Evolutionary conservation across 2,888 invertebrate species (phyloP), one percentile per base, ranked within the genome.

Genomic region (Papilio elwesi): DNA sequence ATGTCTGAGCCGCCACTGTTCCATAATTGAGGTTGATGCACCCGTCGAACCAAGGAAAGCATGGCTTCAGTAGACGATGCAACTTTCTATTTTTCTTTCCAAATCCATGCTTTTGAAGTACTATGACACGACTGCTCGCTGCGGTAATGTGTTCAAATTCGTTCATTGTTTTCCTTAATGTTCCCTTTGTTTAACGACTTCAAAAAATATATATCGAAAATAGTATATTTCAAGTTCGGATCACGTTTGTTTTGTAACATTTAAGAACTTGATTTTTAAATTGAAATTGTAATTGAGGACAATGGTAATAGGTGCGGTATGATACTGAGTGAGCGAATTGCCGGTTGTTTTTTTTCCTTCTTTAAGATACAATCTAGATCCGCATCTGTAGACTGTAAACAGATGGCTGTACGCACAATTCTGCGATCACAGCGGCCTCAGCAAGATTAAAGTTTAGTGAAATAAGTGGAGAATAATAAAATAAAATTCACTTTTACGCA

Each of bases 331-430:
- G 36, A 15, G 6, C 59, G 59, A 13, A 55, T 9, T 15, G 49
- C n/a, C n/a, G 36, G 63, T 69, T 48, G 51, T 70, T 72, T 76
- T 75, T 78, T 77, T 75, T 78, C 78, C 76, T 76, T 74, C 76
- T 78, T 80, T 78, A 66, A 77, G 79, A 82, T 79, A 77, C 63
- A 67, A 79, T 79, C 77, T 70, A 78, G 76, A 81, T 80, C 77
- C 77, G 75, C 77, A 78, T 78, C 77, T 74, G 66, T 66, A 63
- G 65, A 11, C 51, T 38, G 52, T 55, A 36, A n/a, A 4, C 70
- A 26, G 26, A 26, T 74, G 76, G 70, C 74, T 63, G 72, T 76
- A 6, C 67, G 55, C 69, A n/a, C 11, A 47, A 53, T 13, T 70
- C 52, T 47, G 47, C 16, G 10, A 55, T 68, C 16, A 16, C 47